Evolutionary conservation across 2,113 vertebrate species (phyloP).

Genomic region (Serilophus lunatus): DNA sequence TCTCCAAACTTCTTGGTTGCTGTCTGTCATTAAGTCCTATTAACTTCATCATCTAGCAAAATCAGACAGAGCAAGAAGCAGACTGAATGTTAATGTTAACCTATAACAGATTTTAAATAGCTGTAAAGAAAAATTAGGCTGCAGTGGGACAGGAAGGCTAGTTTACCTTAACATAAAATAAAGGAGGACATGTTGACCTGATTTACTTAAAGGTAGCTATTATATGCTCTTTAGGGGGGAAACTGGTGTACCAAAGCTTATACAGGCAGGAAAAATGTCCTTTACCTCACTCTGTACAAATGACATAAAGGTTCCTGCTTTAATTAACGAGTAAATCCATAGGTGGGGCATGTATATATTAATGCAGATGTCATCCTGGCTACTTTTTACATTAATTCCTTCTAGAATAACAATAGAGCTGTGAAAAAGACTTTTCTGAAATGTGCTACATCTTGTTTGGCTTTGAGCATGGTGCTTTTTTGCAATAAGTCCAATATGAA

Average conservation of each 20-base stretch:
- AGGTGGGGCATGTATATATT: not conserved
- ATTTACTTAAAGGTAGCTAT: constrained; percentile 55
- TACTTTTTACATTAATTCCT: not conserved
- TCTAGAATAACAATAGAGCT: not conserved
- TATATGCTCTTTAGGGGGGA: constrained; percentile 53
- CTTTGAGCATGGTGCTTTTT: not conserved
- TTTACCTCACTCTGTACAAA: constrained; percentile 33
- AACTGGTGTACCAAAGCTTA: constrained; percentile 28
- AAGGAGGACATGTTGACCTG: constrained; percentile 34
- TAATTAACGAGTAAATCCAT: constrained; percentile 29
- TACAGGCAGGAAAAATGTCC: constrained; percentile 20
- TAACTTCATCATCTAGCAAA: constrained; percentile 58
- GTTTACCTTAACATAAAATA: constrained; percentile 62
- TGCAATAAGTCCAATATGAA: not conserved
- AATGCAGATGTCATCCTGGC: not conserved
- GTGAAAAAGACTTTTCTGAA: not conserved
- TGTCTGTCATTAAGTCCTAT: constrained; percentile 33
- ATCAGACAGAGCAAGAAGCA: constrained; percentile 46
- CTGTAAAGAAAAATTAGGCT: constrained; percentile 31
- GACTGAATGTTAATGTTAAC: constrained; percentile 33
- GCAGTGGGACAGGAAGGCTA: constrained; percentile 46
- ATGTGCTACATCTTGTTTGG: not conserved
- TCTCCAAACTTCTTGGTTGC: not conserved
- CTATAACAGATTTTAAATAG: constrained; percentile 54
- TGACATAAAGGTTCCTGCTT: not conserved